Evolutionary conservation across 2,113 vertebrate genomes (phyloP), one percentile per base, ranked within the genome.

Genomic region (Lepisosteus osseus): DNA sequence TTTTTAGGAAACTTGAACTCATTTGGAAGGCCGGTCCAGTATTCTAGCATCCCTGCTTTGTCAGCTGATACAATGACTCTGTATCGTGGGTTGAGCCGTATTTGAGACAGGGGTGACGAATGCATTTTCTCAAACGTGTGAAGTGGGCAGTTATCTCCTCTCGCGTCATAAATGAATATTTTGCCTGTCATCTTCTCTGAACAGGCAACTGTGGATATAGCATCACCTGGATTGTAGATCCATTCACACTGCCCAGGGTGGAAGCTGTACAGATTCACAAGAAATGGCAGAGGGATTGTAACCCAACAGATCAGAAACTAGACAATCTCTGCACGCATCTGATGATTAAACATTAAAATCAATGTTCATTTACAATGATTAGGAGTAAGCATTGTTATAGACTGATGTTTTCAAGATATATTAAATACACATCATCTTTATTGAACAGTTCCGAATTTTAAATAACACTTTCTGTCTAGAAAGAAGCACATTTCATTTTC

Each of bases 221-320:
- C 95, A 79, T 99, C 97, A 2, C 97, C 95, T 7, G 97, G 95
- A 73, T 97, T 99, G 84, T 98, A 99, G 55, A 99, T 91, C 97
- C 97, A 99, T 64, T 98, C 96, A 74, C 94, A 95, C 0, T 97
- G 95, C 61, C 97, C 97, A 13, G 97, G 97, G 17, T 95, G 90
- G 74, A 94, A 99, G 43, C 97, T 99, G 55, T 40, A 42, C 29
- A 29, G 29, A 29, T 29, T 42, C 54, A 62, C 14, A 66, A 69
- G 3, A 69, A 3, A 13, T 15, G 54, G 15, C 0, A 54, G 17
- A 29, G 1, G 72, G 68, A 43, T 29, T 45, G 40, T 7, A 61
- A n/a, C 7, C 7, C 17, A 68, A 12, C 13, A n/a, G 7, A 59
- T 29, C 2, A 29, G 29, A 29, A 29, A 29, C 29, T 29, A 29